Evolutionary conservation across 2,797 vertebrate species (phyloP).

Genomic region (Chiloscyllium punctatum): DNA sequence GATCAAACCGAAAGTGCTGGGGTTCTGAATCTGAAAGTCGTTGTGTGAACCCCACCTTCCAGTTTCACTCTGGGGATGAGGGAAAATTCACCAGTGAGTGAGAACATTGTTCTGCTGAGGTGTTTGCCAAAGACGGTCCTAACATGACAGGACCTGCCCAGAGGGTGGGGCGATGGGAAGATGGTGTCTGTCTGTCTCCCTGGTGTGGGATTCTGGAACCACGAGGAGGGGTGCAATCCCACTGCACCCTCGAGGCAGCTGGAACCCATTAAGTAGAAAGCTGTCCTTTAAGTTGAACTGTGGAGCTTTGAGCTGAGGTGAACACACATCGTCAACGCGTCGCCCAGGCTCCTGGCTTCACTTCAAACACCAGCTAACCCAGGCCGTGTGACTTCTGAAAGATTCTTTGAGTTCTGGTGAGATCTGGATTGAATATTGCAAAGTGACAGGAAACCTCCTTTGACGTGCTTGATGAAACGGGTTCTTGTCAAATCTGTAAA

Average conservation of each 20-base stretch:
- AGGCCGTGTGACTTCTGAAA: background rate
- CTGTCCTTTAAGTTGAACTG: background rate
- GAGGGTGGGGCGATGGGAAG: background rate
- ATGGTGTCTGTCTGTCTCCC: background rate
- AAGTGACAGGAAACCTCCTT: conserved; percentile 32
- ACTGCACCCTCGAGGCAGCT: background rate
- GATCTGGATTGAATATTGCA: conserved; percentile 30
- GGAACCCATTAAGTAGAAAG: background rate
- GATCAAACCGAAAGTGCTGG: background rate
- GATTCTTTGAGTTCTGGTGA: conserved; percentile 17
- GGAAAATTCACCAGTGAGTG: background rate
- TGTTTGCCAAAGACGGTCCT: background rate
- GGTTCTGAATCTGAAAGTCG: background rate
- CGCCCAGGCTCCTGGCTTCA: background rate
- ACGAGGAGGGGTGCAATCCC: background rate
- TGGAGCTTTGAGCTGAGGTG: background rate
- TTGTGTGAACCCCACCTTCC: background rate
- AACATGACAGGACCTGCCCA: background rate
- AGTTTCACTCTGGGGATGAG: background rate
- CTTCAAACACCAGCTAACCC: background rate
- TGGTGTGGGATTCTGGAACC: background rate
- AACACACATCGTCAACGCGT: background rate
- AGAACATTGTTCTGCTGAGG: background rate
- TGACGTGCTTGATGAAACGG: conserved; percentile 18
- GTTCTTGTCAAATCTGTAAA: conserved; percentile 31